Percentiles rank a stretch among this genome's conserved stretches.
Conservation (phyloP, 2,888 invertebrate species). For the Tetranychus truncatus region DNA sequence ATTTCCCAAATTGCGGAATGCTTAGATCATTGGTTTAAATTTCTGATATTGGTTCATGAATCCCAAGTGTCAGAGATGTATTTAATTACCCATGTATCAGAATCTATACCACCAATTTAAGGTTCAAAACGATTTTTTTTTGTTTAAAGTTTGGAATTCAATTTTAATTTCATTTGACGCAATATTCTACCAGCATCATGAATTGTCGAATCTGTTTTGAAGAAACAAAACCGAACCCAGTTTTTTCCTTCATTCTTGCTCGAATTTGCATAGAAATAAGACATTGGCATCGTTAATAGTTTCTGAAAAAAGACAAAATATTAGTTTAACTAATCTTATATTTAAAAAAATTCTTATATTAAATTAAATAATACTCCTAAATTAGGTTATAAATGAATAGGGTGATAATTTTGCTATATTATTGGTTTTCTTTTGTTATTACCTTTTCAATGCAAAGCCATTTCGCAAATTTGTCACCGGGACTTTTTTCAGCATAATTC, state of each 20-base stretch:
- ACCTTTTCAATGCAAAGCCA: conserved; percentile 83
- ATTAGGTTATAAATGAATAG: no score
- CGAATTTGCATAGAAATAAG: conserved; percentile 65
- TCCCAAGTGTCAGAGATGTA: no score
- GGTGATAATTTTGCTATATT: no score
- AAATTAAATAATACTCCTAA: no score
- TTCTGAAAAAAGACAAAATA: conserved; percentile 35
- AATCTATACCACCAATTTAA: no score
- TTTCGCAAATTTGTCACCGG: conserved; percentile 63
- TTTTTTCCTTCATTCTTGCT: conserved; percentile 65
- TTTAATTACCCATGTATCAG: no score
- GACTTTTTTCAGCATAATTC: conserved; percentile 30
- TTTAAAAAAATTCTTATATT: no score
- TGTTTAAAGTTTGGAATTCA: background rate
- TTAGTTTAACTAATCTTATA: no score
- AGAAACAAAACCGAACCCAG: conserved; percentile 78
- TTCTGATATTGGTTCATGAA: no score
- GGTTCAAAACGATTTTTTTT: no score
- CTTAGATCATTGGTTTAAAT: no score
- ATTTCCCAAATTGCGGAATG: no score
- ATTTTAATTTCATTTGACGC: background rate
- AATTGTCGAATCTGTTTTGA: conserved; percentile 40
- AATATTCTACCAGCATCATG: conserved; percentile 9
- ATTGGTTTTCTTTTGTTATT: conserved; percentile 31
- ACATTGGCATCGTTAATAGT: conserved; percentile 76